Evolutionary conservation across 2,113 vertebrate genomes (phyloP), one percentile per base, ranked within the genome.

Genomic region (Urocynchramus pylzowi): DNA sequence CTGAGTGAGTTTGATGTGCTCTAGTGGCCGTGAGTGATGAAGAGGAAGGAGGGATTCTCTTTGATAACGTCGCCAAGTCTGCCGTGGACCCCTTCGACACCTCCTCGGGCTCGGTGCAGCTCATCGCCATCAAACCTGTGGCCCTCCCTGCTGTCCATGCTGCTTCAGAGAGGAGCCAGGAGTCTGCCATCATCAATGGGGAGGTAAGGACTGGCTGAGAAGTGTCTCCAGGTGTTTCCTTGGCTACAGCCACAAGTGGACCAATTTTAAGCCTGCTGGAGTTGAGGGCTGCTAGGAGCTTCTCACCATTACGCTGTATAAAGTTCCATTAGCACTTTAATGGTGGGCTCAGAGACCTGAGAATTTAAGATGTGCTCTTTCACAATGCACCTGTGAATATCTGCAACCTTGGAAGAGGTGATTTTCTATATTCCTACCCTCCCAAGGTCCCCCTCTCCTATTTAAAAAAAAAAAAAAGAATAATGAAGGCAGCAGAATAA

Each of bases 41-140:
- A 94, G 98, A 98, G 82, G 98, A 98, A 39, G 98, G 98, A 87
- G 93, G 88, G 7, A 91, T 98, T 89, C 98, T 98, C 77, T 99
- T 98, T 94, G 98, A 99, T 69, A 98, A 94, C 85, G 53, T 97
- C 10, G 97, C 96, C 94, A 97, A 98, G 89, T 97, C 89, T 11
- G n/a, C 97, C 16, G 23, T 98, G 44, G 99, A 99, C 96, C 98
- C 98, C 56, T 99, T 99, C 4, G 99, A 99, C 97, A 98, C 98
- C 6, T 99, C 99, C 21, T 99, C 99, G 19, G 99, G 99, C 73
- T 99, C 99, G 1, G 98, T 99, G 92, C 99, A 99, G 97, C 98
- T 99, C 50, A 98, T 99, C 19, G 98, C 99, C 17, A 98, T 99
- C 96, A 99, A 99, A 95, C 99, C 99, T 0, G 96, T 98, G 77